Evolutionary conservation across 2,888 invertebrate species (phyloP).

Genomic region (Tachina lurida): DNA sequence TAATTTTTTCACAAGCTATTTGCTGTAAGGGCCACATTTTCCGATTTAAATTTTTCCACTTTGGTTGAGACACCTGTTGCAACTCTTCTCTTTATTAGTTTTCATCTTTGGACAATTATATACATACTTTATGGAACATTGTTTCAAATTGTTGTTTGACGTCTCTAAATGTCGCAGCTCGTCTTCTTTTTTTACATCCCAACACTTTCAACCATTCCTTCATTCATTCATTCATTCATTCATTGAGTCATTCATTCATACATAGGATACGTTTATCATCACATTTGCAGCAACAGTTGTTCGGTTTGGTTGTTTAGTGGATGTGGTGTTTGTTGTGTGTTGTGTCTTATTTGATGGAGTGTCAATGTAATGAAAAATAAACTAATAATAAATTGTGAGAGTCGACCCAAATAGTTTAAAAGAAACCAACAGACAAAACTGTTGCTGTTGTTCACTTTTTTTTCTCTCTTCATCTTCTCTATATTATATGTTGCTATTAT

Average conservation of each 20-base stretch:
- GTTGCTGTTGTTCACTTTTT: conserved; percentile 30
- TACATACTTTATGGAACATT: conserved; percentile 39
- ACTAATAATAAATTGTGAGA: conserved; percentile 74
- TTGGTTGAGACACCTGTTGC: background rate
- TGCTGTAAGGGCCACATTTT: background rate
- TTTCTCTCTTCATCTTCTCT: conserved; percentile 7
- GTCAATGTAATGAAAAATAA: conserved; percentile 74
- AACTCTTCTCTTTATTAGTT: conserved; percentile 16
- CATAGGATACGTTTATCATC: conserved; percentile 14
- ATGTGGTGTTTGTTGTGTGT: conserved; percentile 43
- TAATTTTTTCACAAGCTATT: background rate
- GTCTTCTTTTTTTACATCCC: conserved; percentile 7
- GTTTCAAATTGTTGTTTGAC: conserved; percentile 32
- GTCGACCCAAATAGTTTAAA: conserved; percentile 74
- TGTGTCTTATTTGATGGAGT: conserved; percentile 72
- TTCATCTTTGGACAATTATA: conserved; percentile 35
- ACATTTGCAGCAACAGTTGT: conserved; percentile 18
- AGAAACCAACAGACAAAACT: conserved; percentile 70
- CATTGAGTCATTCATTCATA: conserved; percentile 56
- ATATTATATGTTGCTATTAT: conserved; percentile 38
- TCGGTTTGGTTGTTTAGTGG: conserved; percentile 31
- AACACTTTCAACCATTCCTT: conserved; percentile 42
- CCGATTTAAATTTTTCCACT: conserved; percentile 10
- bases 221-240: conserved; percentile 51
- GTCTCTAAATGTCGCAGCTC: conserved; percentile 20